Evolutionary conservation across 2,797 vertebrate genomes (phyloP).

Genomic region (Cyclura pinguis): DNA sequence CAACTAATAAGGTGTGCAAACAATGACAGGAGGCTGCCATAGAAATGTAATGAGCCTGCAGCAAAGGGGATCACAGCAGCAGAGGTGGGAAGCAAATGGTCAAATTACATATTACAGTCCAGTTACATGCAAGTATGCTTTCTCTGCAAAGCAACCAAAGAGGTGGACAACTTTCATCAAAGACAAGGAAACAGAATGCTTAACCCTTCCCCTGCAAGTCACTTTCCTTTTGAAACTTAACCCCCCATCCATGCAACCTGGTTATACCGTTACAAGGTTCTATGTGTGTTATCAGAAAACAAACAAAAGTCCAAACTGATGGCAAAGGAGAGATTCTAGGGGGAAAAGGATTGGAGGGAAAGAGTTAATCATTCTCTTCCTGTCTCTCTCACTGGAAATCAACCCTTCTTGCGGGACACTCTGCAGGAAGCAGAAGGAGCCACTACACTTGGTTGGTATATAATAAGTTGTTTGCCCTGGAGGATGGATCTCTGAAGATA

Average conservation of each 20-base stretch:
- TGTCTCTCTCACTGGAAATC: background rate
- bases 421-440: background rate
- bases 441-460: background rate
- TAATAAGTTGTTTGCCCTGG: background rate
- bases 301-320: background rate
- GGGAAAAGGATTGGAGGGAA: too few species aligned
- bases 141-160: background rate
- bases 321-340: background rate
- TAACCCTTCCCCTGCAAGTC: background rate
- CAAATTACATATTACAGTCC: background rate
- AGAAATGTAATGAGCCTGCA: background rate
- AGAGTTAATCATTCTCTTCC: background rate
- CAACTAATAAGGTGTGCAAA: background rate
- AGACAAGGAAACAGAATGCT: background rate
- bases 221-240: background rate
- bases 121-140: background rate
- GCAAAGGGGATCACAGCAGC: background rate
- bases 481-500: background rate
- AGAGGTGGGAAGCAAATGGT: background rate
- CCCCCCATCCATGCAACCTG: background rate
- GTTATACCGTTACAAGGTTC: background rate
- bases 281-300: background rate
- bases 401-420: background rate
- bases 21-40: background rate
- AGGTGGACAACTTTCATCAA: background rate